A percentile compares a stretch with the other conserved stretches of the same genome.
phyloP scores from a whole-genome alignment of 2,113 vertebrate genomes.

The Sphaerodactylus townsendi region DNA sequence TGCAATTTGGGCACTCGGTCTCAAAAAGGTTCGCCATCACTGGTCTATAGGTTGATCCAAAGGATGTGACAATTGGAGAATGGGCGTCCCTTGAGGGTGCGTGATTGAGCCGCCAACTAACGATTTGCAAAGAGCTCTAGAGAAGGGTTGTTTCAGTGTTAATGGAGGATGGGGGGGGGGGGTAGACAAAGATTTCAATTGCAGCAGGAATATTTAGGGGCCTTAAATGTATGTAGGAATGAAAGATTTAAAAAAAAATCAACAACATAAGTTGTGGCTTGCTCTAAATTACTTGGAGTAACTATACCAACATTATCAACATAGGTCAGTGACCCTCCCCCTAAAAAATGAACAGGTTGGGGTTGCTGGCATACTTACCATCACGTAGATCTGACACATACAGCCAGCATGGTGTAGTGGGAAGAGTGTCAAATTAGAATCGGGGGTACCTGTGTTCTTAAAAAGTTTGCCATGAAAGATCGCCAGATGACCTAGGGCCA shows the following conservation, averaged over 20 bases:
- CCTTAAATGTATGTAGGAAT: background rate
- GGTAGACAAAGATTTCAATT: conserved; percentile 6
- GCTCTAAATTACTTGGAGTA: background rate
- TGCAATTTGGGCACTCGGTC: no score
- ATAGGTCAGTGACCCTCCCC: background rate
- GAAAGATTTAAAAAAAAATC: background rate
- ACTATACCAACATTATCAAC: background rate
- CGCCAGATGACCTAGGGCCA: no score
- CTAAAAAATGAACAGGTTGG: background rate
- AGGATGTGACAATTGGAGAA: background rate
- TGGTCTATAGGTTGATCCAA: conserved; percentile 1
- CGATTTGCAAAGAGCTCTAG: background rate
- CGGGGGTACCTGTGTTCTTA: no score
- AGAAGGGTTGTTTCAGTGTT: background rate
- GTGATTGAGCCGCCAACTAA: background rate
- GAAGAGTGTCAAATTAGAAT: no score
- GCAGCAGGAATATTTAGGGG: no score
- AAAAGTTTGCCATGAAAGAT: no score
- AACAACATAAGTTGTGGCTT: no score
- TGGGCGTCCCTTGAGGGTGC: background rate
- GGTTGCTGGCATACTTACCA: background rate
- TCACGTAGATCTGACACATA: background rate
- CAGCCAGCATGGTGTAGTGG: no score
- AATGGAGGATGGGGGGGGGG: background rate
- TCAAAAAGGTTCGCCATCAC: no score